phyloP scores from a whole-genome alignment of 35 echinoderm and acorn worm genomes.

The Stichopus chloronotus region DNA sequence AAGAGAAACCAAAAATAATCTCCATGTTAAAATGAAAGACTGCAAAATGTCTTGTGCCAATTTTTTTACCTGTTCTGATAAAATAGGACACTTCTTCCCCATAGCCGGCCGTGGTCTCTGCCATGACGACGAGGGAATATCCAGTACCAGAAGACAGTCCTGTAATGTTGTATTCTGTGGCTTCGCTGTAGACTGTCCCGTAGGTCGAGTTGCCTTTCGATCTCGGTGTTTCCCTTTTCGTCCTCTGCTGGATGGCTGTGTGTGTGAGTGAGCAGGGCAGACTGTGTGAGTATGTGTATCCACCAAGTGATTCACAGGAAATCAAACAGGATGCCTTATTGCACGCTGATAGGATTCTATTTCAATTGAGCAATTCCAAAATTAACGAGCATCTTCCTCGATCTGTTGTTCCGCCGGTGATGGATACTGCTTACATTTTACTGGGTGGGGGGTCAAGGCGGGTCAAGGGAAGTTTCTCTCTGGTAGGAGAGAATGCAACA shows the following conservation, averaged over 20 bases:
- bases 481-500: no score
- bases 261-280: background rate
- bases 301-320: slow-evolving; percentile 37
- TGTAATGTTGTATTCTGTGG: slow-evolving; percentile 75
- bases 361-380: background rate
- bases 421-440: no score
- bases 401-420: background rate
- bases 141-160: slow-evolving; percentile 55
- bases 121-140: slow-evolving; percentile 56
- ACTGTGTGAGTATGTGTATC: background rate
- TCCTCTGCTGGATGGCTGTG: background rate
- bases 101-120: slow-evolving; percentile 65
- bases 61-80: slow-evolving; percentile 58
- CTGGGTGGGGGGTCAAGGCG: no score
- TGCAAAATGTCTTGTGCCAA: background rate
- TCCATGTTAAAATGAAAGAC: background rate
- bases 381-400: slow-evolving; percentile 2
- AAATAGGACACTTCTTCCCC: slow-evolving; percentile 22
- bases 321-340: slow-evolving; percentile 12
- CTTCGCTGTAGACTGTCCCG: slow-evolving; percentile 55
- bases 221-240: background rate
- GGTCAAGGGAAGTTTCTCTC: no score
- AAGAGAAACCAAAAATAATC: no score
- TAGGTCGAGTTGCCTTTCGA: slow-evolving; percentile 46
- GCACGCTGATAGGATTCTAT: background rate